Conservation (phyloP, 2,113 vertebrate genomes). For the Callithrix jacchus region DNA sequence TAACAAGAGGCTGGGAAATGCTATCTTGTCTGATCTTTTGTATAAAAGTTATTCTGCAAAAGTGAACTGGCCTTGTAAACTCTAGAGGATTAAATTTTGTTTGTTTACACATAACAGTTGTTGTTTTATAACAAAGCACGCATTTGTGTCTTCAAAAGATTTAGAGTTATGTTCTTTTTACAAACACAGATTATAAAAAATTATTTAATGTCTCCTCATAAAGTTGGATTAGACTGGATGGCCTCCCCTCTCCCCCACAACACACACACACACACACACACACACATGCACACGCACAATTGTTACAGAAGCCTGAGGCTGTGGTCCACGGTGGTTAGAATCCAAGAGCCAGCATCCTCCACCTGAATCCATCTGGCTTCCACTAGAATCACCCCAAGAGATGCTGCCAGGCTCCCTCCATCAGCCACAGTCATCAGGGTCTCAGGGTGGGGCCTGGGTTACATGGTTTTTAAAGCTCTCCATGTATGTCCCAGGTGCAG, state of each 20-base stretch:
- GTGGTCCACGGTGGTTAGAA: background rate
- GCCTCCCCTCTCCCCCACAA: background rate
- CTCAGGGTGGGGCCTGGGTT: background rate
- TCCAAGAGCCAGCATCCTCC: fast-evolving
- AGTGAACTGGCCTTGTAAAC: background rate
- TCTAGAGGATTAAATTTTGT: background rate
- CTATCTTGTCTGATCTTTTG: background rate
- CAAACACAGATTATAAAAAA: background rate
- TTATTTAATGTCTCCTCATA: background rate
- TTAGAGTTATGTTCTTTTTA: background rate
- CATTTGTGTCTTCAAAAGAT: background rate
- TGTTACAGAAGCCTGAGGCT: background rate
- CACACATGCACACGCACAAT: background rate
- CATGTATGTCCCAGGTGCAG: fast-evolving
- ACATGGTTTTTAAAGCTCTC: background rate
- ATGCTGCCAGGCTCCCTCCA: background rate
- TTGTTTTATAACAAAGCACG: background rate
- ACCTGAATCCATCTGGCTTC: too few relatives aligned
- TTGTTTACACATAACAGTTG: fast-evolving
- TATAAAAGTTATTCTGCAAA: background rate
- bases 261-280: background rate
- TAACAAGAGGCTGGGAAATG: background rate
- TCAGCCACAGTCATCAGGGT: background rate
- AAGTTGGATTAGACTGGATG: background rate
- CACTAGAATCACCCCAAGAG: background rate